Conservation (phyloP, 2,797 vertebrate species). For the Poecilia picta region DNA sequence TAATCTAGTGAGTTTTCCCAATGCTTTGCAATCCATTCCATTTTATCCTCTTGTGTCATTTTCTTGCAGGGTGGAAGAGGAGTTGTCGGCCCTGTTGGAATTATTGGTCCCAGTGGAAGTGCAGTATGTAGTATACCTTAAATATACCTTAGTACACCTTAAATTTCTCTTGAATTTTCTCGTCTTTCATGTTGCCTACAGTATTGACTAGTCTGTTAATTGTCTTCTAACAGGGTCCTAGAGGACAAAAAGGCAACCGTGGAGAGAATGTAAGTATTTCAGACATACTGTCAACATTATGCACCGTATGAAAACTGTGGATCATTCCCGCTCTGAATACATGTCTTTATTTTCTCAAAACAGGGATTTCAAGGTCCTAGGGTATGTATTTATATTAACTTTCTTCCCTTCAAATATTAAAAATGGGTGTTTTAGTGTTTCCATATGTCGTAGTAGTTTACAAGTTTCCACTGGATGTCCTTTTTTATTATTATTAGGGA, state of each 20-base stretch:
- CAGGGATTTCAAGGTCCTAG: constrained; percentile 92
- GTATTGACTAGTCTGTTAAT: constrained; percentile 26
- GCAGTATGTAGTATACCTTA: constrained; percentile 80
- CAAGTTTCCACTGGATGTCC: not conserved
- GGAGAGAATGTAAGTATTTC: constrained; percentile 87
- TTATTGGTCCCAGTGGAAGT: constrained; percentile 88
- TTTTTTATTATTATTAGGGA: constrained; percentile 80
- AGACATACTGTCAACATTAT: constrained; percentile 4
- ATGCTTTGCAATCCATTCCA: constrained; percentile 14
- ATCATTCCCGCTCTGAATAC: constrained; percentile 26
- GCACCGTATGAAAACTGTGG: not conserved
- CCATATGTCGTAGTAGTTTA: constrained; percentile 11
- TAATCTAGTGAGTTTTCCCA: not conserved
- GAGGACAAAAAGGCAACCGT: constrained; percentile 89
- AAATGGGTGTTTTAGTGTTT: constrained; percentile 8
- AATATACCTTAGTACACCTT: constrained; percentile 37
- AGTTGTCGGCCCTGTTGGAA: constrained; percentile 86
- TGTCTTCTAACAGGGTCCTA: constrained; percentile 83
- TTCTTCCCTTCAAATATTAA: constrained; percentile 9
- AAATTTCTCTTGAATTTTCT: constrained; percentile 7
- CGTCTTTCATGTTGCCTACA: not conserved
- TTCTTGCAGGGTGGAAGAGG: constrained; percentile 88
- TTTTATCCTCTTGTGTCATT: constrained; percentile 13
- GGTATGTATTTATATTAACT: constrained; percentile 79
- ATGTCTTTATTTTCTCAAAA: constrained; percentile 38